Base-by-base conservation (phyloP, 2,797 vertebrate genomes). In the Neoniphon sammara region DNA sequence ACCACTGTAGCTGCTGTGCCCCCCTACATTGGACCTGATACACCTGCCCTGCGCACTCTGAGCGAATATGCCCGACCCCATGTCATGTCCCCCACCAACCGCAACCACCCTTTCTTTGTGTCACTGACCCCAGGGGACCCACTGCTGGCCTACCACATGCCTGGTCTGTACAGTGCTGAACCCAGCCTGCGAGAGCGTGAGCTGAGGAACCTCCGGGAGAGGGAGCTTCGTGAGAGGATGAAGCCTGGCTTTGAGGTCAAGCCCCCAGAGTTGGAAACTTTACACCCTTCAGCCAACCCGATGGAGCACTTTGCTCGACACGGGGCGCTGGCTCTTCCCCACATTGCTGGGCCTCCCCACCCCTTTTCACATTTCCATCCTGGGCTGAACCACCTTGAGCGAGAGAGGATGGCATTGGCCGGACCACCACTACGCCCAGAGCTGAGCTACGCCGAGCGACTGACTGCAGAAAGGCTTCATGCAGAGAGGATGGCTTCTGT, bases 201-300 rank as follows among this genome's bases (percentile, higher is more conserved):
- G 93, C 94, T 98, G 9, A 94, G 97, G 4, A 97, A 98, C 65
- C 92, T 99, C 44, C 88, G 98, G 6, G 98, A 99, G 86, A 84
- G 98, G 4, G 98, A 99, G 86, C 89, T 99, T 70, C 94, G 97
- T 0, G 98, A 99, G 86, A 93, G 97, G 88, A 99, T 99, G 97
- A 99, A 99, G 89, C 97, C 98, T 0, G 98, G 98, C 80, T 99
- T 95, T 8, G 98, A 99, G 92, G 93, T 99, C 85, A 99, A 99
- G 89, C 97, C 97, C 0, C 97, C 96, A 0, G 98, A 99, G 91
- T 84, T 99, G 68, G 98, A 99, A 58, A 95, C 95, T 0, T 87
- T 99, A 53, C 98, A 98, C 86, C 95, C 96, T 0, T 95, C 96
- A 0, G 93, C 96, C 71, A 98, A 98, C 90, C 97, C 96, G 77